Conservation (phyloP, 2,888 invertebrate genomes). For the Caradrina kadenii region DNA sequence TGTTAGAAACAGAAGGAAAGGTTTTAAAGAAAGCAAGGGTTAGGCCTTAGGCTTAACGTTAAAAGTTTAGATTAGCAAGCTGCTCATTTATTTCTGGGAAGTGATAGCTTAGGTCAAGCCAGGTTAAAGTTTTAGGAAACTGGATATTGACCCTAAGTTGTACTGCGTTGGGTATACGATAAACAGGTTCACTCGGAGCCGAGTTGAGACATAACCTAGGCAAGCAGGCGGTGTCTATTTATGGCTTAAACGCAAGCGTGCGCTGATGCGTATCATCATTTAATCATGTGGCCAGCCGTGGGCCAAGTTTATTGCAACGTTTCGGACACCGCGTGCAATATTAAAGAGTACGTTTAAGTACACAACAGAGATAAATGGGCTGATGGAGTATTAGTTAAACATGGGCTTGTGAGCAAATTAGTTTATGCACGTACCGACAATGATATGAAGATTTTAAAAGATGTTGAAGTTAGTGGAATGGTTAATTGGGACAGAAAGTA, state of each 20-base stretch:
- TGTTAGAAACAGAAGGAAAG: neutral
- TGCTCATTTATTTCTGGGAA: neutral
- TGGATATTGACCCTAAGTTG: slow-evolving; percentile 3
- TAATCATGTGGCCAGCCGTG: slow-evolving; percentile 48
- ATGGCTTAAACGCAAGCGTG: slow-evolving; percentile 43
- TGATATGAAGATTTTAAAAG: neutral
- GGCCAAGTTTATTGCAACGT: slow-evolving; percentile 40
- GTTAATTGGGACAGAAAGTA: neutral
- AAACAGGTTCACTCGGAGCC: slow-evolving; percentile 27
- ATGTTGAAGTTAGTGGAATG: neutral
- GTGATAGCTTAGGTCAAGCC: neutral
- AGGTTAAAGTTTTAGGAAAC: slow-evolving; percentile 10
- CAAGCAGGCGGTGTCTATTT: slow-evolving; percentile 23
- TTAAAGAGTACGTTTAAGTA: slow-evolving; percentile 32
- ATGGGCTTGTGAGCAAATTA: slow-evolving; percentile 7
- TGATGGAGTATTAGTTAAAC: slow-evolving; percentile 14
- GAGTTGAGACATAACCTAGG: slow-evolving; percentile 27
- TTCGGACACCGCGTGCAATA: slow-evolving; percentile 44
- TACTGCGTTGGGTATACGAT: neutral
- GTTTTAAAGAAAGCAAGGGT: neutral
- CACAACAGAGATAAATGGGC: slow-evolving; percentile 6
- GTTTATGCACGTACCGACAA: neutral
- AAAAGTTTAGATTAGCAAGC: neutral
- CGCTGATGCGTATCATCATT: slow-evolving; percentile 55
- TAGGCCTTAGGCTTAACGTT: neutral